Evolutionary conservation across 2,888 invertebrate species (phyloP).

Genomic region (Dicyrtoma fusca): DNA sequence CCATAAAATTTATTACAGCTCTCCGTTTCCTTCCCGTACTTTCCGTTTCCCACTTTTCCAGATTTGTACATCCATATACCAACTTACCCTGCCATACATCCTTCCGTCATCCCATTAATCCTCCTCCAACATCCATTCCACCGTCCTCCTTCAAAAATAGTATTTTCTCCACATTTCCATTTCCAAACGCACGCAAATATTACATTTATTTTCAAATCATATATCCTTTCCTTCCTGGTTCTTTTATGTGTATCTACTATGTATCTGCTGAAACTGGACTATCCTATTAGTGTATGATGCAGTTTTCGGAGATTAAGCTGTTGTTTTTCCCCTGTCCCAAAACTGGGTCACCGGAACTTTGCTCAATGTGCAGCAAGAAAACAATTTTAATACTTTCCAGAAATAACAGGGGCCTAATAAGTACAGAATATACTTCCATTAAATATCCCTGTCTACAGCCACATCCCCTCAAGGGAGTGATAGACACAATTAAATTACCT

Average conservation of each 20-base stretch:
- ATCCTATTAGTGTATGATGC: neutral
- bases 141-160: neutral
- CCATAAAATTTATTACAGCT: neutral
- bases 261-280: neutral
- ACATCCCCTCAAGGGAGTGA: no score
- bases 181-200: neutral
- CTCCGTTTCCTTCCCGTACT: no score
- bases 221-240: neutral
- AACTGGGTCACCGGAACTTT: slow-evolving; percentile 17
- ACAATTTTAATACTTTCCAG: no score
- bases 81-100: no score
- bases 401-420: no score
- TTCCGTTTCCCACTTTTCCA: neutral
- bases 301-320: neutral
- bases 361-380: no score
- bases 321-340: neutral
- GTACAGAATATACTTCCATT: no score
- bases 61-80: no score
- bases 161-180: neutral
- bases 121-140: neutral
- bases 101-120: no score
- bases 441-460: no score
- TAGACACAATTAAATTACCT: no score
- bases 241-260: neutral
- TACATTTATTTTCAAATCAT: neutral